Percentiles rank a stretch among this genome's conserved stretches.
These are phyloP conservation scores for Ridgeia piscesae DNA, from an alignment of 1,140 invertebrate genomes.

Conservation along the genomic window DNA sequence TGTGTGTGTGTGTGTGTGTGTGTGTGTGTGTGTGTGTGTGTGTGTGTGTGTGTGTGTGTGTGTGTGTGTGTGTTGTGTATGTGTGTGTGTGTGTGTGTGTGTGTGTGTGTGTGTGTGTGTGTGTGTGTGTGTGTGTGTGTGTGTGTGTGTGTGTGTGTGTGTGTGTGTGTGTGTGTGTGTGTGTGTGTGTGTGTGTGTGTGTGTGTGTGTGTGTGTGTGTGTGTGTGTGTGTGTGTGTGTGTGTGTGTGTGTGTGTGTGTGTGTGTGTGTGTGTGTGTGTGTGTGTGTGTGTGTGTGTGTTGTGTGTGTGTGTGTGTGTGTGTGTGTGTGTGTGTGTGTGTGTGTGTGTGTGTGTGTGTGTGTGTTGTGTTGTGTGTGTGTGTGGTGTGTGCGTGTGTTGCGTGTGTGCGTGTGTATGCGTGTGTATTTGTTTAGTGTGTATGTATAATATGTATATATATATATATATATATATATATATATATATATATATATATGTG, in stretches of 20 bases:
- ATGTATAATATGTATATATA: too few species aligned
- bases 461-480: background rate
- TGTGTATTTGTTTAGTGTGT: too few species aligned
- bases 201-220: constrained; percentile 11
- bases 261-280: too few species aligned
- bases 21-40: constrained; percentile 8
- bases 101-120: constrained; percentile 9
- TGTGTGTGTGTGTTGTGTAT: background rate
- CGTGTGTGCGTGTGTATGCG: too few species aligned
- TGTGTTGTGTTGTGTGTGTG: background rate
- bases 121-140: too few species aligned
- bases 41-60: constrained; percentile 12
- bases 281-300: too few species aligned
- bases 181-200: too few species aligned
- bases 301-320: too few species aligned
- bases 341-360: constrained; percentile 8
- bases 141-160: too few species aligned
- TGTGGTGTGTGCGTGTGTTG: too few species aligned
- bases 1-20: constrained; percentile 10
- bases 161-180: too few species aligned
- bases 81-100: constrained; percentile 8
- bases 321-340: constrained; percentile 12
- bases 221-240: constrained; percentile 13
- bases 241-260: background rate
- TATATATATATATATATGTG: constrained; percentile 8